phyloP scores from a whole-genome alignment of 2,888 invertebrate species.

The Stenolophus ochropezus region DNA sequence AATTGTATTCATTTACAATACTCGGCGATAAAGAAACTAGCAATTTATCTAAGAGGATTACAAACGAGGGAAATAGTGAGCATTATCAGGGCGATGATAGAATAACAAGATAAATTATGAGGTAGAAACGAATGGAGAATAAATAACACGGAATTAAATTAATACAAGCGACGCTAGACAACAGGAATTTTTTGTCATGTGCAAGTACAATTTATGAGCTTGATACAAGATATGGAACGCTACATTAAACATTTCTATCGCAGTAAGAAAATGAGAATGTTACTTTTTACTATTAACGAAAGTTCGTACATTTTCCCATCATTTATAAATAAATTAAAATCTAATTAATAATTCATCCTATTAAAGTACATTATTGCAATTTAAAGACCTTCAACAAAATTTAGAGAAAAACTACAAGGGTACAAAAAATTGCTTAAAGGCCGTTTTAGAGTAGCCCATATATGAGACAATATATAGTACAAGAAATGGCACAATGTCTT shows the following conservation, averaged over 20 bases:
- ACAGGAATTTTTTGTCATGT: background rate
- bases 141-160: slow-evolving; percentile 22
- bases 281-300: background rate
- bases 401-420: too few relatives aligned
- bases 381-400: too few relatives aligned
- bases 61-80: slow-evolving; percentile 13
- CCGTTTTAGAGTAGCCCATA: too few relatives aligned
- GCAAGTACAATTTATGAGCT: slow-evolving; percentile 4
- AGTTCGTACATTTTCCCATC: background rate
- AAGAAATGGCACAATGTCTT: too few relatives aligned
- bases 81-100: slow-evolving; percentile 4
- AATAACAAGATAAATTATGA: slow-evolving; percentile 21
- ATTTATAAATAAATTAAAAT: too few relatives aligned
- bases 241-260: slow-evolving; percentile 17
- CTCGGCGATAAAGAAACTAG: slow-evolving; percentile 46
- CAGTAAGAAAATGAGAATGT: background rate
- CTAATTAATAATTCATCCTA: too few relatives aligned
- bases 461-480: too few relatives aligned
- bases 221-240: slow-evolving; percentile 17
- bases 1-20: slow-evolving; percentile 56
- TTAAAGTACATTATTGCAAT: too few relatives aligned
- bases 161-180: slow-evolving; percentile 6
- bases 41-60: slow-evolving; percentile 40
- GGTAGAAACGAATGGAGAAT: slow-evolving; percentile 13
- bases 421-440: too few relatives aligned